These are phyloP conservation scores for Frankliniella fusca DNA, from an alignment of 2,888 invertebrate species.

Conservation along the genomic window DNA sequence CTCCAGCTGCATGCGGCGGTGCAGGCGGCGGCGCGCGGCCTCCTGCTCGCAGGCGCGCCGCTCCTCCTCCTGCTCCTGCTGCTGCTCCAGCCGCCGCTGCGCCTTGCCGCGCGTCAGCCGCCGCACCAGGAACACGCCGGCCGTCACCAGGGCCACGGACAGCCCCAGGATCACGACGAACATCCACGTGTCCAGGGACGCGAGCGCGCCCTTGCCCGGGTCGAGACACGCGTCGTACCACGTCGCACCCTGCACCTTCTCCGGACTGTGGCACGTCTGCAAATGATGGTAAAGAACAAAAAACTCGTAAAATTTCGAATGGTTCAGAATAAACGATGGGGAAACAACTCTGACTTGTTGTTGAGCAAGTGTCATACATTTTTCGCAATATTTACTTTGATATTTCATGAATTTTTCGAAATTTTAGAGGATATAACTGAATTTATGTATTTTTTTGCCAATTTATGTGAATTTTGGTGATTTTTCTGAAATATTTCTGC, in stretches of 20 bases:
- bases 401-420: no score
- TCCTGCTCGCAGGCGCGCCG: slow-evolving; percentile 18
- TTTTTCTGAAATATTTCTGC: no score
- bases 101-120: slow-evolving; percentile 9
- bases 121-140: slow-evolving; percentile 46
- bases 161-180: slow-evolving; percentile 43
- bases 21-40: neutral
- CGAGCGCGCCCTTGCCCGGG: slow-evolving; percentile 41
- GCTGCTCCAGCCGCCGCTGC: neutral
- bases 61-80: slow-evolving; percentile 15
- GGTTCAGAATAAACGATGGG: no score
- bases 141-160: slow-evolving; percentile 52
- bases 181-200: slow-evolving; percentile 42
- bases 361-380: no score
- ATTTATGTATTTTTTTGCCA: no score
- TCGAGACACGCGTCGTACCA: slow-evolving; percentile 66
- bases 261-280: slow-evolving; percentile 64
- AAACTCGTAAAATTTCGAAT: no score
- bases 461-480: no score
- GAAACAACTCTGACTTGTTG: no score
- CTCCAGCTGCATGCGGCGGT: slow-evolving; percentile 5
- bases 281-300: no score
- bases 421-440: no score
- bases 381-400: no score
- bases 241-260: slow-evolving; percentile 57